Base-by-base conservation (phyloP, 2,113 vertebrate genomes). In the Gobio gobio region DNA sequence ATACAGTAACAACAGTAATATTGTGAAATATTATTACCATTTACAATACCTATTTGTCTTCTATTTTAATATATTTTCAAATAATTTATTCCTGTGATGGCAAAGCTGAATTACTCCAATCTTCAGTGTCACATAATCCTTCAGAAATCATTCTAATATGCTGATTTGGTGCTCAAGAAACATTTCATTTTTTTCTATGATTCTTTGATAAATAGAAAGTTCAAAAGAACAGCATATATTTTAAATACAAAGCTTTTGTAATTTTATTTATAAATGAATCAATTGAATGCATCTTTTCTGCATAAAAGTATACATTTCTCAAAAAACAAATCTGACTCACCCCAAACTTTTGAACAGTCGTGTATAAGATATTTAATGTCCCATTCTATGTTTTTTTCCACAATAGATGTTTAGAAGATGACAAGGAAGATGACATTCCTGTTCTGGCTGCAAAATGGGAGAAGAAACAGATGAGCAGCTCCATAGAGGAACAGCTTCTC, bases 401-500 rank as follows among this genome's bases (percentile, higher is more conserved):
- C 20, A 33, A 85, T 78, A 95, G 95, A 83, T 49, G 59, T 5
- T 90, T 88, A 2, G 73, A 87, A 7, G 70, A 78, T 0, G 92
- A 87, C 1, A 63, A 78, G 1, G 92, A 93, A 0, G 88, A 91
- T 9, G 92, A 91, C 36, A 0, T 43, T 10, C 58, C 56, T 14
- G 86, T 86, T 70, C 43, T 88, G 86, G 66, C 88, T 86, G 43
- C 33, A 22, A 73, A 68, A 74, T 82, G 72, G 68, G 91, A 93
- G 81, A 95, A 94, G 84, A 92, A 91, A 83, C 87, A 61, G 66
- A 94, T 90, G 82, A 89, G 73, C 14, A 51, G 83, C 5, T 84
- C 88, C 0, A 78, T 90, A 22, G 91, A 94, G 63, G 92, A 94
- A 64, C 90, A 92, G 20, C 87, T 94, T 13, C 87, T 94, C 0